Conservation (phyloP, 2,888 invertebrate genomes). For the Toxonevra muliebris region DNA sequence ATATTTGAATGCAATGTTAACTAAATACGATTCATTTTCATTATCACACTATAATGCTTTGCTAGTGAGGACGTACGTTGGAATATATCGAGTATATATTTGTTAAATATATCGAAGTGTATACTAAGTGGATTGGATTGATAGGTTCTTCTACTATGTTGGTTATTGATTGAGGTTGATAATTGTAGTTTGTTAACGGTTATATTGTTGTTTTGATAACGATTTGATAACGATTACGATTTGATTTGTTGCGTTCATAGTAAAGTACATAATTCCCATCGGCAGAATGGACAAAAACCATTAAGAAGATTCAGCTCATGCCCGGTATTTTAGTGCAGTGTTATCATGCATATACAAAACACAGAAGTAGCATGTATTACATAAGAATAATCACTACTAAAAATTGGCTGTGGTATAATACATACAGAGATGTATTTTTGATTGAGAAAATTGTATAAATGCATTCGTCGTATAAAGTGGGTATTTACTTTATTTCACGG, state of each 20-base stretch:
- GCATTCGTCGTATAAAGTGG: slow-evolving; percentile 55
- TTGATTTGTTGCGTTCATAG: slow-evolving; percentile 57
- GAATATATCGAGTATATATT: background rate
- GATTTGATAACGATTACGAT: slow-evolving; percentile 28
- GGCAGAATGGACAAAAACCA: slow-evolving; percentile 65
- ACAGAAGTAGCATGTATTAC: background rate
- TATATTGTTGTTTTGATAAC: slow-evolving; percentile 26
- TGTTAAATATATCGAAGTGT: background rate
- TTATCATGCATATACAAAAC: background rate
- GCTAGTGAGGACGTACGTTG: slow-evolving; percentile 13
- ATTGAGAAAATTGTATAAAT: slow-evolving; percentile 45
- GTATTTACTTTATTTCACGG: slow-evolving; percentile 52
- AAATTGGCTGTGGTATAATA: slow-evolving; percentile 29
- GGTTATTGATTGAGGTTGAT: too few species aligned
- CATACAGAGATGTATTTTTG: background rate
- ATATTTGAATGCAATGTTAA: slow-evolving; percentile 10
- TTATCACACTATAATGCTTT: slow-evolving; percentile 4
- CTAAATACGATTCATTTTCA: background rate
- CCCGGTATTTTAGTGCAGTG: slow-evolving; percentile 48
- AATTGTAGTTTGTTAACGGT: slow-evolving; percentile 40
- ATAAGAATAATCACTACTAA: slow-evolving; percentile 1
- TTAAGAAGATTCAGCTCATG: slow-evolving; percentile 64
- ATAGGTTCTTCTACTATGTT: too few species aligned
- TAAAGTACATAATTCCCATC: slow-evolving; percentile 66
- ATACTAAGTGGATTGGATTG: too few species aligned